A percentile compares a stretch with the other conserved stretches of the same genome.
Conservation (phyloP, 2,888 invertebrate genomes). For the Dryocosmus kuriphilus region DNA sequence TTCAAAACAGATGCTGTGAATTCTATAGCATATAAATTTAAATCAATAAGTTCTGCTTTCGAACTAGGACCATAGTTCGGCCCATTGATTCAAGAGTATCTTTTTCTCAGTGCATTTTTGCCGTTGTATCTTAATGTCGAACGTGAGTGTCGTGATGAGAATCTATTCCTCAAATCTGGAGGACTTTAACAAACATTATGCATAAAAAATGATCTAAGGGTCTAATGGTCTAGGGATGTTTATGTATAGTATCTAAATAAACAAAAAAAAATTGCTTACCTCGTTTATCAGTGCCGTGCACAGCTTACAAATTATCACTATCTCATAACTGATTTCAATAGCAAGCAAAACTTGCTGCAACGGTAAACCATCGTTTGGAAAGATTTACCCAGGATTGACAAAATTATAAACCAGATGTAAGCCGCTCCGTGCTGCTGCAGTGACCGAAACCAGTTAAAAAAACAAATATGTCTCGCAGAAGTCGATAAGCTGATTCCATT, state of each 20-base stretch:
- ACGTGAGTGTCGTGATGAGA: too few relatives aligned
- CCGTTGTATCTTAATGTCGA: too few relatives aligned
- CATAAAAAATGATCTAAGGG: too few relatives aligned
- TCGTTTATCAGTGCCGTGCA: neutral
- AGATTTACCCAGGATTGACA: neutral
- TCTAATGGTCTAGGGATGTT: too few relatives aligned
- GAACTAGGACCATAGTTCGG: too few relatives aligned
- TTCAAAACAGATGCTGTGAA: too few relatives aligned
- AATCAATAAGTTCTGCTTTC: too few relatives aligned
- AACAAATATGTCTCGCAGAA: slow-evolving; percentile 10
- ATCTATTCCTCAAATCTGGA: too few relatives aligned
- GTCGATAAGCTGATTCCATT: slow-evolving; percentile 22
- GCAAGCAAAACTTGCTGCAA: neutral
- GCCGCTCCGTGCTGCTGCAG: neutral
- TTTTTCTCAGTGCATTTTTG: too few relatives aligned
- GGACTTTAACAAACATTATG: too few relatives aligned
- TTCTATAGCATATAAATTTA: too few relatives aligned
- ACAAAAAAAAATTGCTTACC: slow-evolving; percentile 6
- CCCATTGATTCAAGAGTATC: too few relatives aligned
- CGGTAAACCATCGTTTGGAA: neutral
- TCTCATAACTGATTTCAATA: neutral
- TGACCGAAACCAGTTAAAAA: slow-evolving; percentile 13
- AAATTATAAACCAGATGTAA: neutral
- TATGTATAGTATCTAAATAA: neutral
- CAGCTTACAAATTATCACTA: slow-evolving; percentile 3